These are phyloP conservation scores for Diaprepes abbreviatus DNA, from an alignment of 2,888 invertebrate genomes.

Conservation along the genomic window DNA sequence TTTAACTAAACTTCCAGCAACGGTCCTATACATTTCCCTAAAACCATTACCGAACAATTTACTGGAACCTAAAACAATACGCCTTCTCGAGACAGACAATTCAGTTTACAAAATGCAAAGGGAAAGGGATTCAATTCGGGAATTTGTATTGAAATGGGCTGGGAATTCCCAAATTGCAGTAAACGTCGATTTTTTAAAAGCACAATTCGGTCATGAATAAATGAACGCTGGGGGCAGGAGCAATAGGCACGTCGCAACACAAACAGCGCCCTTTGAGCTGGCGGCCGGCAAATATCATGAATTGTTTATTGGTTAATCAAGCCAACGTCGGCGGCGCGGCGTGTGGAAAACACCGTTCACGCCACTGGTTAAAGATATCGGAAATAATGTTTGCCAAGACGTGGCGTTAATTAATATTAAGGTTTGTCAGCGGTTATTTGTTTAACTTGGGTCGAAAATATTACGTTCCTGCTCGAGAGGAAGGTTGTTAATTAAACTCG, in stretches of 20 bases:
- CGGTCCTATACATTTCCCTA: too few species aligned
- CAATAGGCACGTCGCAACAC: slow-evolving; percentile 54
- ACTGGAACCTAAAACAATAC: not conserved
- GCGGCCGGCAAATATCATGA: slow-evolving; percentile 66
- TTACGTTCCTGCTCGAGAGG: too few species aligned
- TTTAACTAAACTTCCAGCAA: too few species aligned
- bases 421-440: too few species aligned
- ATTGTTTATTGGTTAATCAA: slow-evolving; percentile 69
- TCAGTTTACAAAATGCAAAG: slow-evolving; percentile 13
- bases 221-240: slow-evolving; percentile 45
- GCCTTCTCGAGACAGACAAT: slow-evolving; percentile 3
- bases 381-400: not conserved
- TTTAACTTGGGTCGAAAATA: too few species aligned
- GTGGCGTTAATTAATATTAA: too few species aligned
- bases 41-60: not conserved
- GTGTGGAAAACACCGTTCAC: slow-evolving; percentile 14
- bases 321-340: slow-evolving; percentile 51
- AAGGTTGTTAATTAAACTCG: too few species aligned
- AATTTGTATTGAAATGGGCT: slow-evolving; percentile 22
- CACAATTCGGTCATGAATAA: slow-evolving; percentile 54
- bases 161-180: slow-evolving; percentile 48
- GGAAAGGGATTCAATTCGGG: slow-evolving; percentile 8
- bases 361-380: slow-evolving; percentile 20
- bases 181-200: slow-evolving; percentile 46
- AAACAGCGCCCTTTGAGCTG: slow-evolving; percentile 53